Conservation (phyloP, 1,140 invertebrate genomes). For the Brachystomella parvula region DNA sequence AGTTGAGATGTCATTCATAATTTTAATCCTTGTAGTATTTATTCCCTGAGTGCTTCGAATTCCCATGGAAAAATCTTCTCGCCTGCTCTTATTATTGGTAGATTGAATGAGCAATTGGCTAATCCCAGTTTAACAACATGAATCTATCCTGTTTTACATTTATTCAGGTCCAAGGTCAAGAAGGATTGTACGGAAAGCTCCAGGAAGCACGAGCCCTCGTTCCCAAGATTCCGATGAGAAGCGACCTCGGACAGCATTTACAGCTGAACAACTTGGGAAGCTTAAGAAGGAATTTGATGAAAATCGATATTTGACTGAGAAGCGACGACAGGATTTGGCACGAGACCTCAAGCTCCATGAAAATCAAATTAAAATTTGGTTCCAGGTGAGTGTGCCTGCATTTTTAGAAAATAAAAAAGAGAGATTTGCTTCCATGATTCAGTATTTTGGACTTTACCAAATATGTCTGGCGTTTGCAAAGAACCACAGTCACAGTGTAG, state of each 20-base stretch:
- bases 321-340: slow-evolving; percentile 81
- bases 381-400: slow-evolving; percentile 38
- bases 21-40: no score
- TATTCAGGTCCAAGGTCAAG: slow-evolving; percentile 19
- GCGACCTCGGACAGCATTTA: slow-evolving; percentile 93
- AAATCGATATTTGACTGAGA: slow-evolving; percentile 91
- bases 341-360: slow-evolving; percentile 91
- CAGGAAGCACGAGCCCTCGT: slow-evolving; percentile 42
- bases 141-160: background rate
- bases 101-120: background rate
- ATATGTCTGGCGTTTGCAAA: no score
- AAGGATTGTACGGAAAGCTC: slow-evolving; percentile 45
- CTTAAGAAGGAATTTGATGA: slow-evolving; percentile 91
- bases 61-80: no score
- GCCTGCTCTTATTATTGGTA: no score
- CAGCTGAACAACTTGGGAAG: slow-evolving; percentile 81
- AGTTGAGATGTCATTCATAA: no score
- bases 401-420: background rate
- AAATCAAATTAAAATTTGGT: slow-evolving; percentile 79
- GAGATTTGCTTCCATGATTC: no score
- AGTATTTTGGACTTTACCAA: no score
- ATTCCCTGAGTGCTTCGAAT: no score
- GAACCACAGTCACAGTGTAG: no score
- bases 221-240: slow-evolving; percentile 66
- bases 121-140: background rate